phyloP scores from a whole-genome alignment of 2,113 vertebrate genomes.

The Cyphomyrus plagiostoma region DNA sequence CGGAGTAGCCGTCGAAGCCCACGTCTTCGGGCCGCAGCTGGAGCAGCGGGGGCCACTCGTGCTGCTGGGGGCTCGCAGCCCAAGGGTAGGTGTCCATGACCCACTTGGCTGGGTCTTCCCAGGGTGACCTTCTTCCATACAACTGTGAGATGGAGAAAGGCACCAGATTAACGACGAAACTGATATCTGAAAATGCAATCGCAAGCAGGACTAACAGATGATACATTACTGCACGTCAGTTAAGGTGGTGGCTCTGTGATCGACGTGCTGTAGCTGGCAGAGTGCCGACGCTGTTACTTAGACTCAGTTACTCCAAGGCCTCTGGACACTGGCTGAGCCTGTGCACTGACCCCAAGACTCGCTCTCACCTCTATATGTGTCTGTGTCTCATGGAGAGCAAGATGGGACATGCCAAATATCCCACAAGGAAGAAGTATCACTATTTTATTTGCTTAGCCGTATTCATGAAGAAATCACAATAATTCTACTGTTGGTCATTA shows the following conservation, averaged over 20 bases:
- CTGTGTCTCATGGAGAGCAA: background rate
- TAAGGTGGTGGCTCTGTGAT: background rate
- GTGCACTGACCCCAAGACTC: background rate
- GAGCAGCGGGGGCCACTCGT: constrained; percentile 88
- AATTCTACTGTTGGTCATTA: background rate
- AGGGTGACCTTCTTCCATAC: constrained; percentile 83
- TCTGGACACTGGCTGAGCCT: background rate
- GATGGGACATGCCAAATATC: background rate
- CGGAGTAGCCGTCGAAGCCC: constrained; percentile 82
- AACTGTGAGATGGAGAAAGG: constrained; percentile 56
- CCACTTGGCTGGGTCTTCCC: constrained; percentile 96
- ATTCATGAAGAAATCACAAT: background rate
- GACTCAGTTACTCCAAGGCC: background rate
- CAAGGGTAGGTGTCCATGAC: constrained; percentile 93
- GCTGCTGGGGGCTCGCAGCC: constrained; percentile 72
- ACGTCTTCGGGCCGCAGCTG: constrained; percentile 94
- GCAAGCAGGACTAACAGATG: background rate
- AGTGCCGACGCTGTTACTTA: background rate
- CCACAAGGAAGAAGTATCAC: background rate
- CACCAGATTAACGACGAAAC: background rate
- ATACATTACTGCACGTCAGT: background rate
- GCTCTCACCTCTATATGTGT: background rate
- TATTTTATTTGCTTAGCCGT: background rate
- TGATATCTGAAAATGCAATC: background rate
- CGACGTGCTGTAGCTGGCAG: background rate